Evolutionary conservation across 2,888 invertebrate species (phyloP).

Genomic region (Coleophora deauratella): DNA sequence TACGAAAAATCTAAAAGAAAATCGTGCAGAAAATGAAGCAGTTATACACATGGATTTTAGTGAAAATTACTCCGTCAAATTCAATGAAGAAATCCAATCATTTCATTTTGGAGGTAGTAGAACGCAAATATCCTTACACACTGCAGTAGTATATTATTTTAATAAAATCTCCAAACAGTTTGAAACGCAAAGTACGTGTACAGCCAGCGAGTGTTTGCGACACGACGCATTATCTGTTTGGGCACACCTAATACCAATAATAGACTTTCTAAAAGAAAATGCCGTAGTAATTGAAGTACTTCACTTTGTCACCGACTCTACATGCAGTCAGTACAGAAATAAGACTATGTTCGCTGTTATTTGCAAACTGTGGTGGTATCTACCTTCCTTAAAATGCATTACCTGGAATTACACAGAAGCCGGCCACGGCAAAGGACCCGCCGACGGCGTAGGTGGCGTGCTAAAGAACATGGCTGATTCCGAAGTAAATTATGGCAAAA

Average conservation of each 20-base stretch:
- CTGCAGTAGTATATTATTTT: conserved; percentile 29
- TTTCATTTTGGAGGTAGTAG: conserved; percentile 35
- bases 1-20: conserved; percentile 11
- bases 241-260: conserved; percentile 23
- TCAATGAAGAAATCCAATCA: conserved; percentile 33
- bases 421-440: conserved; percentile 32
- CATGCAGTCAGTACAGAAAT: conserved; percentile 32
- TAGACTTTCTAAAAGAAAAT: conserved; percentile 13
- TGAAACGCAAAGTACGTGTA: conserved; percentile 25
- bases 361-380: conserved; percentile 20
- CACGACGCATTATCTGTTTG: conserved; percentile 26
- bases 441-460: conserved; percentile 31
- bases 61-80: conserved; percentile 32
- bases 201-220: too few species aligned
- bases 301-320: conserved; percentile 34
- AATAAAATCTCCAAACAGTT: conserved; percentile 18
- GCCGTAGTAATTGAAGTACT: conserved; percentile 22
- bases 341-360: conserved; percentile 29
- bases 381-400: conserved; percentile 19
- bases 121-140: conserved; percentile 29
- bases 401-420: conserved; percentile 35
- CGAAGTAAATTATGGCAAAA: conserved; percentile 25
- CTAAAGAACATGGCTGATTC: conserved; percentile 32
- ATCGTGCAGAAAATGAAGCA: conserved; percentile 15
- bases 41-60: conserved; percentile 30